phyloP scores from a whole-genome alignment of 2,888 invertebrate species.

The Agonopterix alstromeriana region DNA sequence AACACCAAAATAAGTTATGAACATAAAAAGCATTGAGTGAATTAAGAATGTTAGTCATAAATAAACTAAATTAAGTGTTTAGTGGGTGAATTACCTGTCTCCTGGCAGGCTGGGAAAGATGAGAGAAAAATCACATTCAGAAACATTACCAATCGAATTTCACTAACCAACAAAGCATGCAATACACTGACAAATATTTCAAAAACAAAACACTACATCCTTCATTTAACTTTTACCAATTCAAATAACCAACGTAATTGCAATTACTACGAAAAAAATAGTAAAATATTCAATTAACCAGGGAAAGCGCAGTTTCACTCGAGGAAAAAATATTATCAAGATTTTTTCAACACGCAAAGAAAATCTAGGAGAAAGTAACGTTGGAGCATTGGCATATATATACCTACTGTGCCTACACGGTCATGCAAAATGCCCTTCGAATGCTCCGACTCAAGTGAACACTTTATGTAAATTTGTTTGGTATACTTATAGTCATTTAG shows the following conservation, averaged over 20 bases:
- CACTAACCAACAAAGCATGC: constrained; percentile 62
- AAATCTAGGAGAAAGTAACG: constrained; percentile 30
- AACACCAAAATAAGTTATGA: constrained; percentile 10
- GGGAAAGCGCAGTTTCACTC: constrained; percentile 69
- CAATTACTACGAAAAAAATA: constrained; percentile 52
- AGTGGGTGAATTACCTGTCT: constrained; percentile 64
- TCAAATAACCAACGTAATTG: constrained; percentile 44
- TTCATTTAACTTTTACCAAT: constrained; percentile 37
- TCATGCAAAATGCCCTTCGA: constrained; percentile 31
- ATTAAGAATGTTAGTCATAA: constrained; percentile 12
- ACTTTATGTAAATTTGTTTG: constrained; percentile 8
- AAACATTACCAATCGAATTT: constrained; percentile 68
- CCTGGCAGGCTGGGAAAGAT: constrained; percentile 77
- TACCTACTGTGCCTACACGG: constrained; percentile 8
- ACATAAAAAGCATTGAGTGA: constrained; percentile 12
- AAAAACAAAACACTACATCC: constrained; percentile 37
- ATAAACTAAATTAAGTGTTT: constrained; percentile 21
- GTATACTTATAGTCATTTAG: constrained; percentile 7
- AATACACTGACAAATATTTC: constrained; percentile 18
- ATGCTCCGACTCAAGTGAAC: constrained; percentile 3
- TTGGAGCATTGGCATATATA: not conserved
- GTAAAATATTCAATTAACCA: constrained; percentile 63
- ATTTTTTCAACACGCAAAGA: constrained; percentile 73
- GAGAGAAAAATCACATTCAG: constrained; percentile 76
- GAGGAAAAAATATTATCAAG: constrained; percentile 54